Base-by-base conservation (phyloP, 2,113 vertebrate genomes). In the Pheucticus melanocephalus region DNA sequence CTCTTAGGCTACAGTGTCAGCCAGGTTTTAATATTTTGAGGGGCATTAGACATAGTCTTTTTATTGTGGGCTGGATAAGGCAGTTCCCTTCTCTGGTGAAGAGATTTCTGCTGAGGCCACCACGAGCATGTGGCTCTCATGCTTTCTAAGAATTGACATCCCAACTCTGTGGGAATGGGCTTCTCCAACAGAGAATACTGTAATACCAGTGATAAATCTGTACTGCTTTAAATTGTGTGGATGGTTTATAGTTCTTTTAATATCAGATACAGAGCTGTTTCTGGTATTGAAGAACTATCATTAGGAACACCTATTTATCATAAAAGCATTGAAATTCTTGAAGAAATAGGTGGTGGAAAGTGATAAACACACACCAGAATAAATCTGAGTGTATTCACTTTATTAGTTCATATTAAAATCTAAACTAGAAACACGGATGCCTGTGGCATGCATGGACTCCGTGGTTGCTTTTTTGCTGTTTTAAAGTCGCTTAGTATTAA, bases 51-150 rank as follows among this genome's bases (percentile, higher is more conserved):
- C 28, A 20, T 22, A 39, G 33, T 42, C 40, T 20, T 70, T 20
- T 23, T n/a, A 8, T 10, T 82, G 30, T 50, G 45, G 47, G 33
- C 24, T 69, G 73, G 61, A 33, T 11, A 37, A 40, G 8, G 18
- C 31, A 69, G 20, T 14, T 10, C 19, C 50, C 33, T 77, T 44
- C 42, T 60, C 27, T 69, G 61, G 11, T 76, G 54, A 53, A 85
- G 56, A 33, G 80, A 17, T 11, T 87, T 93, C 68, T 79, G 63
- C 51, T 42, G 39, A 82, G 61, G 48, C 54, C 57, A 80, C 2
- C 4, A 18, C 0, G 4, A 75, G 30, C 0, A 4, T 2, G 1
- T 44, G 33, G 6, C 1, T 2, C 6, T 77, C 24, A 11, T 35
- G 16, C 35, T 61, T 48, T 85, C 56, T 33, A 31, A 53, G 33